Conservation (phyloP, 1,140 invertebrate species). For the Thaumatotibia leucotreta region DNA sequence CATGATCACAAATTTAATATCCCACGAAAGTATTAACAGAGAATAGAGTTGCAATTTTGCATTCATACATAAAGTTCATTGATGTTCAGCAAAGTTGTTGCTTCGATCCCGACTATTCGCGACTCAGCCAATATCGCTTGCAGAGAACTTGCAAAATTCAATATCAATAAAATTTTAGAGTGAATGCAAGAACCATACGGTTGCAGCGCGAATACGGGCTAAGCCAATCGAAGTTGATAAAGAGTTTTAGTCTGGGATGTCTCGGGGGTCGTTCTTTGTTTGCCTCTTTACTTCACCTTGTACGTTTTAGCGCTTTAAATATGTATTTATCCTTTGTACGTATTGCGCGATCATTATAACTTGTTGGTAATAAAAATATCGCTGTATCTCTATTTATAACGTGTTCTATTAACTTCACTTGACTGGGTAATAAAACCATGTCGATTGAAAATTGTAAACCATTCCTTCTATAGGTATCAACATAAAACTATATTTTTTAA, state of each 20-base stretch:
- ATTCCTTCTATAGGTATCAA: too few relatives aligned
- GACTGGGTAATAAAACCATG: too few relatives aligned
- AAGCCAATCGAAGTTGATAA: constrained; percentile 16
- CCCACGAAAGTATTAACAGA: too few relatives aligned
- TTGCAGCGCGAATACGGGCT: neutral
- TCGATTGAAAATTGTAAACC: too few relatives aligned
- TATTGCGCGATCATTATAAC: neutral
- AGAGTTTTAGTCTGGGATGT: constrained; percentile 18
- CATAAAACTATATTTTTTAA: too few relatives aligned
- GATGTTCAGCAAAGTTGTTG: neutral
- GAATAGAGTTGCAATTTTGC: neutral
- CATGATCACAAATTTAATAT: too few relatives aligned
- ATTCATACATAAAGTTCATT: constrained; percentile 7
- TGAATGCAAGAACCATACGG: neutral
- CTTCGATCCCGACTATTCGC: neutral
- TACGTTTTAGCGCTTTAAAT: neutral
- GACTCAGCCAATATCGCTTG: neutral
- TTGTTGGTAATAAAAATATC: too few relatives aligned
- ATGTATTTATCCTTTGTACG: too few relatives aligned
- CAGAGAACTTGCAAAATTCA: neutral
- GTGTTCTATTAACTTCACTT: too few relatives aligned
- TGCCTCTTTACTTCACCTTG: neutral
- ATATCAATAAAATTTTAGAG: constrained; percentile 5
- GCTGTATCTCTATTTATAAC: too few relatives aligned
- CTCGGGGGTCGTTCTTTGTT: neutral